Evolutionary conservation across 2,113 vertebrate genomes (phyloP).

Genomic region (crab-eating macaque (Macaca fascicularis)): T2T-MFA8v1.1 NC_088387.1:113431001-113431500

Average conservation of each 20-base stretch:
- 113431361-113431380: no score
- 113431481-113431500: neutral
- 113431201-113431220: neutral
- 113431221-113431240: neutral
- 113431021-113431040: neutral
- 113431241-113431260: neutral
- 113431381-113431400: fast-evolving
- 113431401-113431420: neutral
- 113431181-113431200: neutral
- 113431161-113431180: neutral
- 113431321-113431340: neutral
- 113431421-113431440: neutral
- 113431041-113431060: neutral
- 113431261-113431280: neutral
- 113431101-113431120: neutral
- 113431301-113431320: neutral
- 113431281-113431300: neutral
- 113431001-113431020: neutral
- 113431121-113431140: neutral
- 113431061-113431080: neutral
- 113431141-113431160: neutral
- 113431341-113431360: neutral
- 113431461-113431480: neutral
- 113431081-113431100: neutral
- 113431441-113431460: neutral